phyloP scores from a whole-genome alignment of 2,113 vertebrate species.

The Entomyzon cyanotis region DNA sequence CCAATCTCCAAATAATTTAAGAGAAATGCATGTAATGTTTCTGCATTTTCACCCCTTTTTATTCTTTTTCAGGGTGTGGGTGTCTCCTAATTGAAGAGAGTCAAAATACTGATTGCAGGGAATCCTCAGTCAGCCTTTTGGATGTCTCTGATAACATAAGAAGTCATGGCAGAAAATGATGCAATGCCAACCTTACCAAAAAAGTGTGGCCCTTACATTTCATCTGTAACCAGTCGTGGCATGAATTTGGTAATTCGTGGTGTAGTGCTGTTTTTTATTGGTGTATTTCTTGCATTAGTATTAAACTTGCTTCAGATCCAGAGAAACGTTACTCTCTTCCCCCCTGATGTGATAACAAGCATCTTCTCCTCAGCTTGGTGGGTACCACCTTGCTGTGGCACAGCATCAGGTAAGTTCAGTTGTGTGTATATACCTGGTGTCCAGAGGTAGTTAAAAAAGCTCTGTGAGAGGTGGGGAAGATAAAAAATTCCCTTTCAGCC shows the following conservation, averaged over 20 bases:
- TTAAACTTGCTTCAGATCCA: constrained; percentile 96
- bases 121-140: constrained; percentile 5
- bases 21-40: neutral
- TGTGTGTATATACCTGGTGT: neutral
- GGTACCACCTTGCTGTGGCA: constrained; percentile 93
- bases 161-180: constrained; percentile 80
- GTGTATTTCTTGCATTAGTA: constrained; percentile 91
- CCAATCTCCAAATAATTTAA: neutral
- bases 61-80: constrained; percentile 70
- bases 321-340: constrained; percentile 95
- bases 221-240: constrained; percentile 83
- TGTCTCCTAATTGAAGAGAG: constrained; percentile 50
- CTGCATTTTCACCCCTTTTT: neutral
- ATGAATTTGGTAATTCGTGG: constrained; percentile 90
- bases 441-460: neutral
- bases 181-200: constrained; percentile 62
- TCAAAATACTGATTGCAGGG: constrained; percentile 11
- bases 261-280: constrained; percentile 88
- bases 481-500: neutral
- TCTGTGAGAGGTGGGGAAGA: neutral
- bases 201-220: constrained; percentile 82
- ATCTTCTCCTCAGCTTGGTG: constrained; percentile 96
- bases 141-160: constrained; percentile 53
- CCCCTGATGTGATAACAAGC: constrained; percentile 92
- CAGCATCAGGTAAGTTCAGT: constrained; percentile 85